A percentile compares a stretch with the other conserved stretches of the same genome.
Conservation (phyloP, 2,797 vertebrate species). For the Siniperca undulata region DNA sequence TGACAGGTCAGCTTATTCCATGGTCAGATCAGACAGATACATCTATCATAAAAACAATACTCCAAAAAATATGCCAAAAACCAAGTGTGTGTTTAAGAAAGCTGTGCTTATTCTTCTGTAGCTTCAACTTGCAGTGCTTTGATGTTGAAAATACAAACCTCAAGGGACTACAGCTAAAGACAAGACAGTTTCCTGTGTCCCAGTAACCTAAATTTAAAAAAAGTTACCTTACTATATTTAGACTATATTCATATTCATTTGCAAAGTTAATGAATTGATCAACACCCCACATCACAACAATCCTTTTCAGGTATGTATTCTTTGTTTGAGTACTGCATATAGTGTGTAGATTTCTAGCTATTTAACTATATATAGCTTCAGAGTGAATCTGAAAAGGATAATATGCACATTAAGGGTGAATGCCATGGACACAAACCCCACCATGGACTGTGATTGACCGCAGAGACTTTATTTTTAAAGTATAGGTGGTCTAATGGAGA, state of each 20-base stretch:
- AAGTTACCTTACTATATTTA: constrained; percentile 58
- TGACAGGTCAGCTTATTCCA: too few species aligned
- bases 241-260: constrained; percentile 51
- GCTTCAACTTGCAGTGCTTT: constrained; percentile 56
- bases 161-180: constrained; percentile 55
- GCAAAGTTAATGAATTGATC: constrained; percentile 58
- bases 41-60: too few species aligned
- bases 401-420: neutral
- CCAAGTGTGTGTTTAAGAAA: constrained; percentile 48
- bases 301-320: constrained; percentile 23
- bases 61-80: neutral
- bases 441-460: constrained; percentile 23
- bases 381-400: neutral
- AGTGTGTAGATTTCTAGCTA: constrained; percentile 1
- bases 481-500: constrained; percentile 1
- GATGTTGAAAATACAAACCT: constrained; percentile 61
- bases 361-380: neutral
- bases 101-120: constrained; percentile 47
- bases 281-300: constrained; percentile 21
- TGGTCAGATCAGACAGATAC: too few species aligned
- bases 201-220: constrained; percentile 76
- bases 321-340: constrained; percentile 10
- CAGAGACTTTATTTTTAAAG: neutral
- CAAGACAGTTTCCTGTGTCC: constrained; percentile 67
- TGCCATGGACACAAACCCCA: neutral